A percentile compares a stretch with the other conserved stretches of the same genome.
phyloP scores from a whole-genome alignment of 2,797 vertebrate genomes.

The Acipenser transmontanus region DNA sequence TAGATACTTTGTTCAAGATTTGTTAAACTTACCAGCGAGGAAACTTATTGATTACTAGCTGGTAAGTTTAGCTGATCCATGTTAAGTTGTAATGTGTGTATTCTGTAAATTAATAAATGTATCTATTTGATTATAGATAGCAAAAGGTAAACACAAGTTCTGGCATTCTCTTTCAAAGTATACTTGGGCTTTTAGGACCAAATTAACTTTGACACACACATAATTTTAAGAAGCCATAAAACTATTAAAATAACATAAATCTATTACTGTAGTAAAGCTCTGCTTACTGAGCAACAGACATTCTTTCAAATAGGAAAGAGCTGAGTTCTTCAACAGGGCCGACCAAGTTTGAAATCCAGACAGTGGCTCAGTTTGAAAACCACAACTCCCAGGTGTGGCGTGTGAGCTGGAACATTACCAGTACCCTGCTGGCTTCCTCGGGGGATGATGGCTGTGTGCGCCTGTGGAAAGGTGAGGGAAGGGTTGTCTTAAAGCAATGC shows the following conservation, averaged over 20 bases:
- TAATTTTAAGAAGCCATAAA: too few relatives aligned
- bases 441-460: conserved; percentile 95
- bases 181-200: too few relatives aligned
- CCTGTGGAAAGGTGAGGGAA: conserved; percentile 84
- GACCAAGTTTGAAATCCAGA: conserved; percentile 89
- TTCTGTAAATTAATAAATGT: too few relatives aligned
- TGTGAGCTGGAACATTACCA: conserved; percentile 97
- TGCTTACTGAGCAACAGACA: not conserved
- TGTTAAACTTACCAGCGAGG: too few relatives aligned
- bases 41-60: too few relatives aligned
- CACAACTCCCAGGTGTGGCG: conserved; percentile 97
- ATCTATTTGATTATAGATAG: too few relatives aligned
- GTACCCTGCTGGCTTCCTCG: conserved; percentile 89
- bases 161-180: too few relatives aligned
- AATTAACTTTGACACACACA: too few relatives aligned
- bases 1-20: too few relatives aligned
- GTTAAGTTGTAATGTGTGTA: too few relatives aligned
- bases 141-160: too few relatives aligned
- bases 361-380: conserved; percentile 93
- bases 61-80: too few relatives aligned
- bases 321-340: conserved; percentile 73
- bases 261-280: not conserved
- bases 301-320: conserved; percentile 72
- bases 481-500: not conserved
- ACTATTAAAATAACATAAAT: not conserved